Base-by-base conservation (phyloP, 2,888 invertebrate genomes). In the Diarsia dahlii region DNA sequence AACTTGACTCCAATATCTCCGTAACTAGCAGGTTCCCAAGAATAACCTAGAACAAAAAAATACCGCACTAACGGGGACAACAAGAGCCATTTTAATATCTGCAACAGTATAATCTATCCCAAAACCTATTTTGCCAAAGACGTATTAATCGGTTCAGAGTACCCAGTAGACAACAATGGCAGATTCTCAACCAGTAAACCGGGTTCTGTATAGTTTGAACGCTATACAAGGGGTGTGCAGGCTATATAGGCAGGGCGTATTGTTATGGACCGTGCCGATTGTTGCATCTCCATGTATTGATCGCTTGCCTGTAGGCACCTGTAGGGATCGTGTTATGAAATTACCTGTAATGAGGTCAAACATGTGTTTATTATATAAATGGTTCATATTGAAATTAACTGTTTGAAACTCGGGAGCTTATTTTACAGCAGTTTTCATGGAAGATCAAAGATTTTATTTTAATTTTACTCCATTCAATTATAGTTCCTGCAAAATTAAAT, bases 251-350 rank as follows among this genome's bases (percentile, higher is more conserved):
- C 48, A 58, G 28, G 60, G 62, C 78, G 73, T 75, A 77, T 84
- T 84, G 78, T 84, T 73, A 71, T 63, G 71, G 74, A 56, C 60
- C 63, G 65, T 73, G 56, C 62, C 54, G 68, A 84, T 84, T 78
- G 81, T 81, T 80, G 82, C 84, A 80, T 71, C 71, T 75, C 71
- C 23, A 46, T 28, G 71, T 80, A 83, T 83, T 74, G 80, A 83
- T 83, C 76, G 76, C 68, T 54, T 56, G 45, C 60, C 48, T 48
- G 23, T 56, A 56, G 54, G 46, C 34, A 69, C 48, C 58, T 48
- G 52, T 54, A 52, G 34, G 18, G 64, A 52, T 39, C 67, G n/a
- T 64, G 62, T 65, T 66, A 68, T 73, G 65, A 76, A 58, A 74
- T 76, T 65, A 80, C 12, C 12, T 65, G 23, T 65, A 58, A 60